Conservation (phyloP, 35 echinoderm and acorn worm species). For the Apostichopus parvimensis region DNA sequence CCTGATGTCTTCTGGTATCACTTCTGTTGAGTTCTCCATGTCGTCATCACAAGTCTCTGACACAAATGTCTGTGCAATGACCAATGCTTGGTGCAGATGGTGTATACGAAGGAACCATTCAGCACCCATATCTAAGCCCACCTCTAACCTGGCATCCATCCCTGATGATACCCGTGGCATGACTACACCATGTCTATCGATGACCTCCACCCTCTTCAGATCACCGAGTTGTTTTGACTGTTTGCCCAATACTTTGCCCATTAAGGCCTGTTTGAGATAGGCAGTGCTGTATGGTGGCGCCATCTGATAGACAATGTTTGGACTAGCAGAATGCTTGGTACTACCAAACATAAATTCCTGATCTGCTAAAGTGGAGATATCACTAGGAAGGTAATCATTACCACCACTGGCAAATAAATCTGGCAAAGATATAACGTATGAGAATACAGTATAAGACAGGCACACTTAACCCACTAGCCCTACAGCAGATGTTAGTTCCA, state of each 20-base stretch:
- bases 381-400: conserved; percentile 22
- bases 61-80: conserved; percentile 82
- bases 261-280: background rate
- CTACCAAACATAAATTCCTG: conserved; percentile 35
- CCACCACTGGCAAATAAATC: conserved; percentile 39
- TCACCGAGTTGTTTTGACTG: conserved; percentile 26
- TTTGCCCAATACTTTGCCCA: background rate
- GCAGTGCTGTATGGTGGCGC: conserved; percentile 5
- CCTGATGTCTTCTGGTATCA: background rate
- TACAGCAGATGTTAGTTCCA: too few species aligned
- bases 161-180: conserved; percentile 84
- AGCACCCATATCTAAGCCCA: conserved; percentile 86
- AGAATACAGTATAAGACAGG: background rate
- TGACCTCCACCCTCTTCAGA: conserved; percentile 27
- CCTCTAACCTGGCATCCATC: conserved; percentile 93
- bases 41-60: background rate
- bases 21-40: conserved; percentile 36
- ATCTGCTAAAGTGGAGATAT: conserved; percentile 25
- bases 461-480: too few species aligned
- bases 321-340: conserved; percentile 30
- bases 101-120: conserved; percentile 94
- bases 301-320: conserved; percentile 52
- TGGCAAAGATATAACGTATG: background rate
- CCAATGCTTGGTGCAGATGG: conserved; percentile 76
- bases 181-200: conserved; percentile 37